Conservation (phyloP, 2,797 vertebrate genomes). For the Dermochelys coriacea region DNA sequence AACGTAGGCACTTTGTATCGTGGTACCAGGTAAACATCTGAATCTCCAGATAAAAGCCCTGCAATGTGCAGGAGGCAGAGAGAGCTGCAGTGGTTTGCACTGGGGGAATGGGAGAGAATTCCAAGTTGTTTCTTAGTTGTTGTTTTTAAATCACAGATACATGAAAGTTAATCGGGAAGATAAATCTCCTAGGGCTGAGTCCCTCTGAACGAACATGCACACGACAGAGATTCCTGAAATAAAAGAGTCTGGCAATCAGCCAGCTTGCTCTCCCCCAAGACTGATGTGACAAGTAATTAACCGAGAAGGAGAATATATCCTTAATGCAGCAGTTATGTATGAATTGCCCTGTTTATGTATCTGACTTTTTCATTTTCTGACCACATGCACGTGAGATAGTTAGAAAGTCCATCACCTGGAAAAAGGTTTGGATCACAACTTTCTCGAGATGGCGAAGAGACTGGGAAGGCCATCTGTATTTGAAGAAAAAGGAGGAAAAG, state of each 20-base stretch:
- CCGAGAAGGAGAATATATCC: slow-evolving; percentile 56
- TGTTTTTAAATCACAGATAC: slow-evolving; percentile 23
- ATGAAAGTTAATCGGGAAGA: background rate
- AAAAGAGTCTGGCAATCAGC: slow-evolving; percentile 34
- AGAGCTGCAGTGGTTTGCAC: background rate
- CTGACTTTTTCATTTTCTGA: slow-evolving; percentile 3
- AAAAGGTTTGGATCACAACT: slow-evolving; percentile 31
- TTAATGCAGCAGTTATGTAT: slow-evolving; percentile 46
- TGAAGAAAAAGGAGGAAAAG: slow-evolving; percentile 42
- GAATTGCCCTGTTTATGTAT: slow-evolving; percentile 37
- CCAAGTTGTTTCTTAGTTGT: slow-evolving; percentile 47
- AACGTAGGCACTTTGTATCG: background rate
- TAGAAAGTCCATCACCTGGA: background rate
- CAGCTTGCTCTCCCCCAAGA: slow-evolving; percentile 58
- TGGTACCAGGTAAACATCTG: background rate
- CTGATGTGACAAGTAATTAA: slow-evolving; percentile 74
- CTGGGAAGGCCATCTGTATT: slow-evolving; percentile 25
- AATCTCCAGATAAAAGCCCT: background rate
- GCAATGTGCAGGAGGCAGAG: background rate
- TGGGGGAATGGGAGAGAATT: background rate
- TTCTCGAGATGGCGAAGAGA: slow-evolving; percentile 31
- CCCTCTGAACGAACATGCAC: slow-evolving; percentile 13
- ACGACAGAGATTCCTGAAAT: slow-evolving; percentile 50
- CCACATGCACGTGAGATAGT: background rate
- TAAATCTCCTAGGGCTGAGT: slow-evolving; percentile 23